Percentiles rank a stretch among this genome's conserved stretches.
These are phyloP conservation scores for Hycleus phaleratus DNA, from an alignment of 1,140 invertebrate genomes.

Conservation along the genomic window DNA sequence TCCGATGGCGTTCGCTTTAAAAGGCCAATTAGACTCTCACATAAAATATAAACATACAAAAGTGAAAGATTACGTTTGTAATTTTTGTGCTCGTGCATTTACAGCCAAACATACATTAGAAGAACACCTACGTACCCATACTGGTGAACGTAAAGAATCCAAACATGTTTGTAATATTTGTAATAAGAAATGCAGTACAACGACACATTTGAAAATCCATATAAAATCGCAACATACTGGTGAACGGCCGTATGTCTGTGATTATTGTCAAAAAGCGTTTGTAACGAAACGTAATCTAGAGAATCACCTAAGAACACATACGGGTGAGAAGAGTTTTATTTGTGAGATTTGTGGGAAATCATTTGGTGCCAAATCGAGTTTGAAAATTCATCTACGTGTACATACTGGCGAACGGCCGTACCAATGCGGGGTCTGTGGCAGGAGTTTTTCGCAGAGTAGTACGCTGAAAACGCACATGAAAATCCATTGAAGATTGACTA, in stretches of 20 bases:
- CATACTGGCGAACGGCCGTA: constrained; percentile 16
- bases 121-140: constrained; percentile 11
- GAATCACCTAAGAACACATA: constrained; percentile 8
- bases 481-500: no score
- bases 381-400: constrained; percentile 11
- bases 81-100: constrained; percentile 5
- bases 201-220: constrained; percentile 11
- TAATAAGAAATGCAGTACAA: constrained; percentile 13
- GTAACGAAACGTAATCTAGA: constrained; percentile 6
- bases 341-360: constrained; percentile 45
- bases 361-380: constrained; percentile 20
- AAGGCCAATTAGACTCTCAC: constrained; percentile 12
- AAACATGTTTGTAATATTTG: constrained; percentile 6
- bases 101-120: constrained; percentile 8
- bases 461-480: constrained; percentile 20
- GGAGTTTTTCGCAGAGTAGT: constrained; percentile 19
- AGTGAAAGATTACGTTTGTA: constrained; percentile 12
- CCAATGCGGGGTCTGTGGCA: constrained; percentile 8
- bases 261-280: constrained; percentile 17
- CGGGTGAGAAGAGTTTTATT: constrained; percentile 39
- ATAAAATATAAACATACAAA: constrained; percentile 15
- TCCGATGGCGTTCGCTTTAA: constrained; percentile 6
- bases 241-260: constrained; percentile 34
- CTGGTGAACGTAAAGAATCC: constrained; percentile 10
- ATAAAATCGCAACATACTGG: constrained; percentile 22